Percentiles rank a stretch among this genome's conserved stretches.
phyloP scores from a whole-genome alignment of 1,140 invertebrate genomes.

The Rhagoletis zephyria region DNA sequence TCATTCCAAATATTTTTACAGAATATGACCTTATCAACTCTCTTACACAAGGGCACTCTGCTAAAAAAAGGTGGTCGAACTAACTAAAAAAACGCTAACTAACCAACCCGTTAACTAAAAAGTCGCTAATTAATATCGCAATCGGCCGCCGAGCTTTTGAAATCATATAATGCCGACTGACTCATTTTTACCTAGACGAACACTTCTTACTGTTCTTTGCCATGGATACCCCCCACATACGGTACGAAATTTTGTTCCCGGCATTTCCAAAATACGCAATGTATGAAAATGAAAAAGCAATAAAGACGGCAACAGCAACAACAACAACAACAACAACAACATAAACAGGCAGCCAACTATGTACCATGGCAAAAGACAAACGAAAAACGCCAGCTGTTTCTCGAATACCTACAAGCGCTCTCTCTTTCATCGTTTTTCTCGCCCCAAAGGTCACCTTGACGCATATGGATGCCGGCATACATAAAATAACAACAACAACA shows the following conservation, averaged over 20 bases:
- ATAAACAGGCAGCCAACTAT: background rate
- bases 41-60: too few species aligned
- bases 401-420: background rate
- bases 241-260: constrained; percentile 23
- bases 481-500: constrained; percentile 31
- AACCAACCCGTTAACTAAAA: too few species aligned
- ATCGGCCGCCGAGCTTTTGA: too few species aligned
- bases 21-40: too few species aligned
- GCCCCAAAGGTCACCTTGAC: constrained; percentile 50
- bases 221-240: background rate
- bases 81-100: too few species aligned
- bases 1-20: too few species aligned
- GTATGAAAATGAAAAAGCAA: constrained; percentile 45
- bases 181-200: background rate
- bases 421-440: constrained; percentile 44
- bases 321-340: background rate
- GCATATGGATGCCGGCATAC: constrained; percentile 40
- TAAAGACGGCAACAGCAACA: background rate
- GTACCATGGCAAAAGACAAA: background rate
- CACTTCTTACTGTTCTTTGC: background rate
- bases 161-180: too few species aligned
- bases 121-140: too few species aligned
- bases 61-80: too few species aligned
- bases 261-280: constrained; percentile 12
- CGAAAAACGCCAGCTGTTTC: background rate